Evolutionary conservation across 64 coral and sea anemone genomes (phyloP), one percentile per base, ranked within the genome.

Genomic region (Cladopsammia gracilis): DNA sequence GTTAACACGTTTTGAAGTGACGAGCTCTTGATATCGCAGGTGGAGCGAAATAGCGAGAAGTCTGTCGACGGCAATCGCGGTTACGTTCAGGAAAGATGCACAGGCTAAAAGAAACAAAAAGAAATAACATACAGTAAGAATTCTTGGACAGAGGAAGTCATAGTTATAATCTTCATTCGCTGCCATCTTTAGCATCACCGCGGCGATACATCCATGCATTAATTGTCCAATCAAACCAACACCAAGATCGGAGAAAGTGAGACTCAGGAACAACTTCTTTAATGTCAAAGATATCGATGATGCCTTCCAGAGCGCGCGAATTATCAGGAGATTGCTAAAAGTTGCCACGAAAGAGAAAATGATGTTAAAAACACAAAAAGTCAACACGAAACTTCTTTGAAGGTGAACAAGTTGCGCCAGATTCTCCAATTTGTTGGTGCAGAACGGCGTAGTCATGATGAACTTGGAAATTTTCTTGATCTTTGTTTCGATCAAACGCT

Each of bases 11-110:
- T 64, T 91, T 24, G 78, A 49, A 42, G 78, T 91, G 2, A 91
- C 89, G 11, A 83, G n/a, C 4, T 83, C 78, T n/a, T 64, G 78
- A 25, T 91, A 84, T 48, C 89, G 64, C 4, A 91, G 54, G 19
- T 91, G 89, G 18, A 91, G 54, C n/a, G 57, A 72, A 15, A 91
- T 70, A 0, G 78, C 78, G 14, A 91, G 68, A 44, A 91, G 71
- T 50, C 89, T 68, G 54, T 91, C 89, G 15, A 58, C 46, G 8
- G 89, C 80, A 57, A 91, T 91, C 15, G 89, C 66, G 15, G 51
- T 58, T 15, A 91, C 25, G 4, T 78, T 83, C 0, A 71, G 69
- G 71, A 91, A 91, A 45, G 89, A 91, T 19, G 80, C 44, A 19
- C 62, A 18, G 6, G 80, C 45, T 20, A 84, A 45, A 19, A 84